Evolutionary conservation across 1,140 invertebrate genomes (phyloP), one percentile per base, ranked within the genome.

Genomic region (Drosophila obscura): DNA sequence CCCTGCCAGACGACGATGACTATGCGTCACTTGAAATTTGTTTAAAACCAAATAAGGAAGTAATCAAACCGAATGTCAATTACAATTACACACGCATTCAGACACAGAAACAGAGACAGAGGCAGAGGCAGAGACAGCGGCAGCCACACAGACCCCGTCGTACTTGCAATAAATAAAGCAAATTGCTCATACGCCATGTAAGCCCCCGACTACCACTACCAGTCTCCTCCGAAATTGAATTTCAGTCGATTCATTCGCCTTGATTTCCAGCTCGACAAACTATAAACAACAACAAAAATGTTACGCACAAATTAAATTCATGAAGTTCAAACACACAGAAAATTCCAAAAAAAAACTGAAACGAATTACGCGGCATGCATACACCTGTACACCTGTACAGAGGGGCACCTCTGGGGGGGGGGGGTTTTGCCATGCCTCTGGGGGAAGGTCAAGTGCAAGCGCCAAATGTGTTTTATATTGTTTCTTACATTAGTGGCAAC

Each of bases 381-480:
- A 48, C 28, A 9, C 50, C 19, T 19, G 16, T 13, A 11, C 46
- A n/a, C 8, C 9, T 26, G 6, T 28, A 28, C 26, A 28, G 26
- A 6, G 43, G 43, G 31, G 43, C 65, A 41, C 28, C 58, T 66
- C 46, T 48, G 44, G 8, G 2, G 19, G 19, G 44, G 3, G 0
- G 19, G 11, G 13, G 31, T 43, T 52, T 43, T 46, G 22, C 28
- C 61, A 67, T 16, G 31, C 31, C 44, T 68, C 44, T 48, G 63
- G 41, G 41, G 64, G 64, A 71, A 69, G 67, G 67, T 71, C 67
- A 71, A 71, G 67, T 71, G 64, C 67, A 71, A 44, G 67, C 67
- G 67, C 67, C 67, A 71, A 71, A 69, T 71, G 67, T 71, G 65
- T 71, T 71, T 71, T 69, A 71, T 71, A 71, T 58, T 71, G 65